Conservation (phyloP, 1,140 invertebrate genomes). For the Drosophila melanica region DNA sequence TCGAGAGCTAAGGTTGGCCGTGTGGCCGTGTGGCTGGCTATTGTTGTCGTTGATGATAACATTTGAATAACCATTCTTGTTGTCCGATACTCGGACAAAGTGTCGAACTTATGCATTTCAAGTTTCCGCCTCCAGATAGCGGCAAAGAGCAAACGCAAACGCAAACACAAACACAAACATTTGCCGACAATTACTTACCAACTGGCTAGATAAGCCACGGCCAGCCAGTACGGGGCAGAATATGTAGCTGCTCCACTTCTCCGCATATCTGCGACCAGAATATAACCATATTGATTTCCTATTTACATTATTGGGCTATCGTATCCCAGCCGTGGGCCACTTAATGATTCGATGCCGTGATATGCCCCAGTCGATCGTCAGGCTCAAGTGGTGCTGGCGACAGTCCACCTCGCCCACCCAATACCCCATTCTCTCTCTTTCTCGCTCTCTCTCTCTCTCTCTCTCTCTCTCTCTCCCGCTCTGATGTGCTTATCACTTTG, state of each 20-base stretch:
- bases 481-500: too few species aligned
- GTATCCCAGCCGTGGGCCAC: constrained; percentile 42
- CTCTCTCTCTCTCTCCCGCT: too few species aligned
- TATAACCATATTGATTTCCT: constrained; percentile 35
- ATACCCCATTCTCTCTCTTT: neutral
- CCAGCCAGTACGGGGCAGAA: constrained; percentile 31
- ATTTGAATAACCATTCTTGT: constrained; percentile 50
- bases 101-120: constrained; percentile 76
- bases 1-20: neutral
- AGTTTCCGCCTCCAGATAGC: constrained; percentile 72
- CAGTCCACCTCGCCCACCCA: constrained; percentile 37
- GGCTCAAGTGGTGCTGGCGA: constrained; percentile 63
- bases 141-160: constrained; percentile 61
- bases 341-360: constrained; percentile 50
- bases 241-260: constrained; percentile 31
- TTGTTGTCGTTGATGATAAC: constrained; percentile 66
- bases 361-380: constrained; percentile 35
- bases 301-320: constrained; percentile 73
- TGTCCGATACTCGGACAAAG: constrained; percentile 67
- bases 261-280: neutral
- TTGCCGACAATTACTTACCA: constrained; percentile 80
- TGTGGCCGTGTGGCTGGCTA: too few species aligned
- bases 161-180: constrained; percentile 72
- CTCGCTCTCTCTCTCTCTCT: too few species aligned
- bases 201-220: constrained; percentile 45